Evolutionary conservation across 2,888 invertebrate genomes (phyloP).

Genomic region (Philopedon plagiatum): DNA sequence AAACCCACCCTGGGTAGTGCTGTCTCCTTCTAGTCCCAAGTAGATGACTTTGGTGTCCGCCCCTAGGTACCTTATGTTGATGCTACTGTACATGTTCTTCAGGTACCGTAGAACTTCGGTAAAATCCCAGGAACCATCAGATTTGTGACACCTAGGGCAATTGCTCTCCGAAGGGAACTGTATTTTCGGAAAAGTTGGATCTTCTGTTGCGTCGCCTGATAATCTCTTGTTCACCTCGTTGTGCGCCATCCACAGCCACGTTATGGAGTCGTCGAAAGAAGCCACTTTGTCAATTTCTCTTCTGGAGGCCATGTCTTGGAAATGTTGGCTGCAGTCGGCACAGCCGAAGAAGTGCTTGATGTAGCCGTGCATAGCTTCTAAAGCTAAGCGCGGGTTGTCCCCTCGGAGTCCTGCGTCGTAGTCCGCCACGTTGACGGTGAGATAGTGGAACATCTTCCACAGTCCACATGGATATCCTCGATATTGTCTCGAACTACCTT

Average conservation of each 20-base stretch:
- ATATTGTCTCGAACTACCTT: slow-evolving; percentile 80
- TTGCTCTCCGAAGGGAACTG: slow-evolving; percentile 83
- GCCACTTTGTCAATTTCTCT: slow-evolving; percentile 80
- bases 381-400: slow-evolving; percentile 70
- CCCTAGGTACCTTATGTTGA: slow-evolving; percentile 70
- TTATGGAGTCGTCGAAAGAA: slow-evolving; percentile 81
- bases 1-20: slow-evolving; percentile 52
- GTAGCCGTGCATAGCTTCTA: slow-evolving; percentile 89
- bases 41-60: slow-evolving; percentile 65
- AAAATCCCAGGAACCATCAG: slow-evolving; percentile 73
- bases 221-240: slow-evolving; percentile 93
- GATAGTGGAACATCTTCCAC: slow-evolving; percentile 94
- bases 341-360: slow-evolving; percentile 95
- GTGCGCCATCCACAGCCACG: slow-evolving; percentile 96
- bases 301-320: slow-evolving; percentile 85
- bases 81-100: slow-evolving; percentile 70
- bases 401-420: slow-evolving; percentile 61
- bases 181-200: slow-evolving; percentile 89
- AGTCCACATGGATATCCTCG: slow-evolving; percentile 95
- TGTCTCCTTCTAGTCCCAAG: slow-evolving; percentile 56
- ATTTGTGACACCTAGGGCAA: slow-evolving; percentile 79
- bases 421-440: slow-evolving; percentile 84
- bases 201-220: slow-evolving; percentile 89
- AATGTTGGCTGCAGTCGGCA: slow-evolving; percentile 90
- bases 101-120: slow-evolving; percentile 77